Evolutionary conservation across 2,797 vertebrate species (phyloP).

Genomic region (Monodelphis domestica): DNA sequence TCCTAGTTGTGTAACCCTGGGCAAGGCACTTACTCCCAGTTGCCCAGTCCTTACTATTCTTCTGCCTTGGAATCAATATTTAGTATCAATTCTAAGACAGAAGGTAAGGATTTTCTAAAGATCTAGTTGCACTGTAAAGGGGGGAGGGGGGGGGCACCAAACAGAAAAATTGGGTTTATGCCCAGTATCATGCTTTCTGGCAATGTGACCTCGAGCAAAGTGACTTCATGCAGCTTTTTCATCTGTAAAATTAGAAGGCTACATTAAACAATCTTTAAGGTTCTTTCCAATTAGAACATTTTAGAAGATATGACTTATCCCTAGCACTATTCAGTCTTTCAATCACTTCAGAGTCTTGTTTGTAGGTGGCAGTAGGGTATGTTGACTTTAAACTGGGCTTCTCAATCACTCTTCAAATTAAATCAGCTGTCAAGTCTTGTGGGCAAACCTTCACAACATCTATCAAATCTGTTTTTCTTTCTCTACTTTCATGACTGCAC

Average conservation of each 20-base stretch:
- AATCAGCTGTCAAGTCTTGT: background rate
- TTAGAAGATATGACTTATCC: background rate
- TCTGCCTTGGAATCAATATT: too few relatives aligned
- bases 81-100: too few relatives aligned
- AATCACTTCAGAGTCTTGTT: background rate
- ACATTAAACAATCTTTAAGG: background rate
- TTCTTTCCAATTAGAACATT: background rate
- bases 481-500: background rate
- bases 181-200: background rate
- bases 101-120: too few relatives aligned
- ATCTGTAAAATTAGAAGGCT: background rate
- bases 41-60: too few relatives aligned
- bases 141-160: too few relatives aligned
- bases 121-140: too few relatives aligned
- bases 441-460: background rate
- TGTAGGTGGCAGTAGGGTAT: background rate
- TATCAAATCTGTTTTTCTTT: background rate
- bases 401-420: background rate
- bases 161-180: background rate
- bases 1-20: too few relatives aligned
- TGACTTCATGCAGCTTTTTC: background rate
- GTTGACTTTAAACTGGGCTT: background rate
- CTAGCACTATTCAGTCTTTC: background rate
- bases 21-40: too few relatives aligned
- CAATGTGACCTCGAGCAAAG: background rate